These are phyloP conservation scores for Carterocephalus palaemon DNA, from an alignment of 2,888 invertebrate genomes.

Conservation along the genomic window DNA sequence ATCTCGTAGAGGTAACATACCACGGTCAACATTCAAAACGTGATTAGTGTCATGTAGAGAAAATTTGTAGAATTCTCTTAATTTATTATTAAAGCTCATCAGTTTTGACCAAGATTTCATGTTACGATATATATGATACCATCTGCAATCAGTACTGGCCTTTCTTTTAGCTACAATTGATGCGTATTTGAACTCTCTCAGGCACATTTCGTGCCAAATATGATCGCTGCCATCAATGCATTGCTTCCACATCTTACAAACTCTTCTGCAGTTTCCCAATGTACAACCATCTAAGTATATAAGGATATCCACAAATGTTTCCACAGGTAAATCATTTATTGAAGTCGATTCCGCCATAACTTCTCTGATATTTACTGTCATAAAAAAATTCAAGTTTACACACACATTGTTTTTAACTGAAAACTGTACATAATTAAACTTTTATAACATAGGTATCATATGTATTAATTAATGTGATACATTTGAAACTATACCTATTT, in stretches of 20 bases:
- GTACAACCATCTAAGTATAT: conserved; percentile 49
- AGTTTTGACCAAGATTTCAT: conserved; percentile 51
- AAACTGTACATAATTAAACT: neutral
- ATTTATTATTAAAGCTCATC: conserved; percentile 37
- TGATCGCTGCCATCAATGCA: conserved; percentile 48
- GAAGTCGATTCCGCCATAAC: conserved; percentile 35
- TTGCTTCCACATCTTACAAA: conserved; percentile 56
- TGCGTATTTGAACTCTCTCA: conserved; percentile 47
- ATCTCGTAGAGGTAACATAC: conserved; percentile 55
- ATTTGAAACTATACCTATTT: too few species aligned
- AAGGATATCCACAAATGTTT: conserved; percentile 58
- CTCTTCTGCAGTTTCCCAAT: conserved; percentile 53
- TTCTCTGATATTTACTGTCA: neutral
- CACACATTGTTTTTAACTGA: conserved; percentile 21
- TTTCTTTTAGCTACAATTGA: conserved; percentile 59
- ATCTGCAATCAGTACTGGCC: conserved; percentile 46
- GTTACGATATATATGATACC: conserved; percentile 62
- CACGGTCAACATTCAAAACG: conserved; percentile 49
- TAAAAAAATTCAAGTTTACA: too few species aligned
- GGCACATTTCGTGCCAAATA: conserved; percentile 55
- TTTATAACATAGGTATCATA: too few species aligned
- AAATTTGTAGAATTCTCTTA: conserved; percentile 57
- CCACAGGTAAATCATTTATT: conserved; percentile 49
- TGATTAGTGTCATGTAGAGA: conserved; percentile 51
- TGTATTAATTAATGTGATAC: too few species aligned